These are phyloP conservation scores for Anorthoa munda DNA, from an alignment of 2,888 invertebrate genomes.

Conservation along the genomic window DNA sequence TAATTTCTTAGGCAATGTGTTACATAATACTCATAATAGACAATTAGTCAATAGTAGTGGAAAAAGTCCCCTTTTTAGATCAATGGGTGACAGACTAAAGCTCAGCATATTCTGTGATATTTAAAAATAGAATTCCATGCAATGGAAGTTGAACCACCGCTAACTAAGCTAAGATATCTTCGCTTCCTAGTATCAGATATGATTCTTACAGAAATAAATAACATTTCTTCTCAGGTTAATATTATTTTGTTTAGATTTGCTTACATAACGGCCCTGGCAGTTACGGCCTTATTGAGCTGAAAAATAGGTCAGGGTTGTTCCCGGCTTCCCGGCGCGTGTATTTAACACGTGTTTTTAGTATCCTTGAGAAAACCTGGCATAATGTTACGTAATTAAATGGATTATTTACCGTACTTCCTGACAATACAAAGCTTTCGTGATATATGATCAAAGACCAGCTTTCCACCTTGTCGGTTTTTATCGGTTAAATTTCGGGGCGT, in stretches of 20 bases:
- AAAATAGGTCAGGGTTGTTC: conserved; percentile 44
- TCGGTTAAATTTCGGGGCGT: too few species aligned
- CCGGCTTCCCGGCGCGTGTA: conserved; percentile 2
- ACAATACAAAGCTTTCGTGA: not conserved
- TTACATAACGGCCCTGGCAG: conserved; percentile 10
- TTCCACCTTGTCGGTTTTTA: too few species aligned
- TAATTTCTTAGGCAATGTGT: too few species aligned
- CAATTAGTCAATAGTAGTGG: too few species aligned
- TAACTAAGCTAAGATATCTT: not conserved
- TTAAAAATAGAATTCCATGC: too few species aligned
- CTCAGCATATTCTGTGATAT: too few species aligned
- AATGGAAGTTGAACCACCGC: not conserved
- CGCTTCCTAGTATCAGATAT: not conserved
- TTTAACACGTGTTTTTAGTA: conserved; percentile 16
- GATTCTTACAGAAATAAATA: not conserved
- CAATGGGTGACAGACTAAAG: too few species aligned
- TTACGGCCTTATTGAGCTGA: conserved; percentile 1
- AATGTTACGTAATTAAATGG: not conserved
- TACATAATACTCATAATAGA: too few species aligned
- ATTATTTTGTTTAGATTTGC: not conserved
- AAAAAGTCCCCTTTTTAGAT: too few species aligned
- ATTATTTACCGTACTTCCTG: not conserved
- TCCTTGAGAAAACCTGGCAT: conserved; percentile 9
- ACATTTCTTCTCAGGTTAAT: not conserved
- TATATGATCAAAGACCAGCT: too few species aligned